Evolutionary conservation across 2,797 vertebrate genomes (phyloP).

Genomic region (Rhinogobio ventralis): DNA sequence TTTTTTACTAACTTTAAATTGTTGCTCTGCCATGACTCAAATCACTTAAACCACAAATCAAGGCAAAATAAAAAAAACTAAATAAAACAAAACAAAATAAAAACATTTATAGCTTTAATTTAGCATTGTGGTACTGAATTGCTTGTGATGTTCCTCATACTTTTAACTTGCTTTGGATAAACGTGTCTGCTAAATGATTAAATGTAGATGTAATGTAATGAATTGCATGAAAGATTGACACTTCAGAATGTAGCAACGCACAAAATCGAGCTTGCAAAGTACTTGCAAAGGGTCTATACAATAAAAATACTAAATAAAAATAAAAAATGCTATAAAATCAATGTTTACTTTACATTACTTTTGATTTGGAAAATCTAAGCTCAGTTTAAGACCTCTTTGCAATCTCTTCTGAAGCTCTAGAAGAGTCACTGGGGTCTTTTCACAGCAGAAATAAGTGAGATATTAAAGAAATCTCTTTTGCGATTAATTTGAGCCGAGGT

Average conservation of each 20-base stretch:
- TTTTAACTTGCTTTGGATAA: background rate
- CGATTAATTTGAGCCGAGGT: no score
- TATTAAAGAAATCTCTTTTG: background rate
- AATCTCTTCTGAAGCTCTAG: background rate
- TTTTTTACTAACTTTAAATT: background rate
- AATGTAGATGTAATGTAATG: background rate
- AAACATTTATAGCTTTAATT: background rate
- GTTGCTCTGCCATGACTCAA: background rate
- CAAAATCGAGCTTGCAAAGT: background rate
- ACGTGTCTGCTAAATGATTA: background rate
- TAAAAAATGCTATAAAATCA: background rate
- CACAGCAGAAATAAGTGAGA: background rate
- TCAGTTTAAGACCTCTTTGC: background rate
- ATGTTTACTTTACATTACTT: background rate
- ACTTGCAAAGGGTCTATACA: no score
- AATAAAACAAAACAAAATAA: background rate
- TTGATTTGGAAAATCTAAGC: background rate
- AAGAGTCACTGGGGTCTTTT: background rate
- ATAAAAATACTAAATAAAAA: no score
- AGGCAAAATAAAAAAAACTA: background rate
- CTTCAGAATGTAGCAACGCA: background rate
- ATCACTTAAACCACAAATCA: background rate
- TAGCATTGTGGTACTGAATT: background rate
- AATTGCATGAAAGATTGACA: background rate
- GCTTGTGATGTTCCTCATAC: background rate